A percentile compares a stretch with the other conserved stretches of the same genome.
These are phyloP conservation scores for Pachyrhynchus sulphureomaculatus DNA, from an alignment of 1,140 invertebrate species.

Conservation along the genomic window DNA sequence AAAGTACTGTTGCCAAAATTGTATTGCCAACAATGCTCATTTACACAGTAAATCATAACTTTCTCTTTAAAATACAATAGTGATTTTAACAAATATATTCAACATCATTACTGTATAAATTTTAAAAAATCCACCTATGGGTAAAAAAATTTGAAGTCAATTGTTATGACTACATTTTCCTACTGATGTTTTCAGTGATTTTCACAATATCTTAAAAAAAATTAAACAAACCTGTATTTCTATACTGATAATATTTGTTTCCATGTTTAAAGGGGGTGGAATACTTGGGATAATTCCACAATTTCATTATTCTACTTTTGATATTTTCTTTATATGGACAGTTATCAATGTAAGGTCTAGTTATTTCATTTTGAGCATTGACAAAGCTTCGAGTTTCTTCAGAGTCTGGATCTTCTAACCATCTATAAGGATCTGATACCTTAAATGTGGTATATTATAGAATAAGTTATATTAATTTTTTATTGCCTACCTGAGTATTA, in stretches of 20 bases:
- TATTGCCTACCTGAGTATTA: conserved; percentile 72
- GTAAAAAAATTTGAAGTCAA: no score
- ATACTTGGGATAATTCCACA: conserved; percentile 97
- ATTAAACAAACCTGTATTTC: conserved; percentile 75
- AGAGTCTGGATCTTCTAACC: conserved; percentile 94
- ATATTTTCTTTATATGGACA: conserved; percentile 75
- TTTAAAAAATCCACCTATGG: no score
- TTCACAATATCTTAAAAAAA: not conserved
- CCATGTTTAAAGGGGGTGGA: conserved; percentile 83
- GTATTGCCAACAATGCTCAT: no score
- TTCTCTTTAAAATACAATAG: no score
- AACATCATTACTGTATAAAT: no score
- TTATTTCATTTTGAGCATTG: conserved; percentile 87
- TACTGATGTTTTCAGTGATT: no score
- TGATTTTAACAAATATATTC: no score
- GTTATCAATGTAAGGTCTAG: conserved; percentile 78
- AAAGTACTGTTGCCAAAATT: no score
- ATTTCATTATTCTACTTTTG: conserved; percentile 75
- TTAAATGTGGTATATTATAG: conserved; percentile 46
- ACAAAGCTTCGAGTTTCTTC: conserved; percentile 92
- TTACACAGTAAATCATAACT: no score
- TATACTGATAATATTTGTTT: conserved; percentile 87
- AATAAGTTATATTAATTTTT: not conserved
- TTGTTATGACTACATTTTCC: no score
- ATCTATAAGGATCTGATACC: conserved; percentile 92